Conservation (phyloP, 2,113 vertebrate species). For the Accipiter cooperii region DNA sequence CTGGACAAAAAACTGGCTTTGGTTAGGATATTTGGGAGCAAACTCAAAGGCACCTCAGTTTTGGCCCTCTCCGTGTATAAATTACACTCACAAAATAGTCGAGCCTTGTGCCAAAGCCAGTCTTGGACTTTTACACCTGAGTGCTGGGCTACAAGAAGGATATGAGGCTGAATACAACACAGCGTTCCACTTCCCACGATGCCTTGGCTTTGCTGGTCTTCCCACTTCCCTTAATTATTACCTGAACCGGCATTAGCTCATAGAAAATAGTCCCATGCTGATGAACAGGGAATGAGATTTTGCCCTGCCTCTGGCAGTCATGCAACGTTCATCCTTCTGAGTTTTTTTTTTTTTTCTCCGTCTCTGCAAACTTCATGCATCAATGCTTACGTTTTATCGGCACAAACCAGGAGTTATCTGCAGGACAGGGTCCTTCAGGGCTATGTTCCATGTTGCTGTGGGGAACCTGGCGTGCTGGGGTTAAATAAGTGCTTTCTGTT, state of each 20-base stretch:
- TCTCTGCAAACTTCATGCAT: background rate
- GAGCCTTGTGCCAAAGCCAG: background rate
- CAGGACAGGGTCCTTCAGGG: background rate
- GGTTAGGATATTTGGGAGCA: background rate
- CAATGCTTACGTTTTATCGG: background rate
- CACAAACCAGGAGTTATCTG: background rate
- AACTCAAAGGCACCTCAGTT: background rate
- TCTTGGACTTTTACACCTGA: background rate
- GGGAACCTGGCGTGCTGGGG: background rate
- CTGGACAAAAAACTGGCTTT: background rate
- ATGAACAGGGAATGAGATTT: background rate
- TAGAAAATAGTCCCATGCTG: background rate
- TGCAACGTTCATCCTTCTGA: background rate
- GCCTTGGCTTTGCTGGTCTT: background rate
- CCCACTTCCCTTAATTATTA: background rate
- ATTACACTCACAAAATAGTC: background rate
- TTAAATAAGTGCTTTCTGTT: background rate
- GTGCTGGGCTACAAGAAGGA: background rate
- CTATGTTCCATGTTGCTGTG: background rate
- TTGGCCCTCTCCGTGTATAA: background rate
- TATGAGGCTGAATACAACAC: background rate
- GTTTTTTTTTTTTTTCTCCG: background rate
- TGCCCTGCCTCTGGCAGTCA: background rate
- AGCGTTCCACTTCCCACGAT: accelerated
- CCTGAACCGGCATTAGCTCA: background rate